These are phyloP conservation scores for Troilus luridus DNA, from an alignment of 2,888 invertebrate species.

Conservation along the genomic window DNA sequence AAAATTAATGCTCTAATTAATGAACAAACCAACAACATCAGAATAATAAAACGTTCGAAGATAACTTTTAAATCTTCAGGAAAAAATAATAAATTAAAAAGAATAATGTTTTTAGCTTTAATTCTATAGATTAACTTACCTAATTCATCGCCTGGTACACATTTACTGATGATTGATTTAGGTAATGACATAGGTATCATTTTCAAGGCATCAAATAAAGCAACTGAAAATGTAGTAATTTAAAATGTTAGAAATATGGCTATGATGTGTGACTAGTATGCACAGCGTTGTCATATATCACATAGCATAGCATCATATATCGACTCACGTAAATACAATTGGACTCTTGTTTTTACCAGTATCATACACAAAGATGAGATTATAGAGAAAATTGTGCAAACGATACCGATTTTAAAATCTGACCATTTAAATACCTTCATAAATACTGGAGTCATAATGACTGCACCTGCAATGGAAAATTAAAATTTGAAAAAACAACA, in stretches of 20 bases:
- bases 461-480: slow-evolving; percentile 5
- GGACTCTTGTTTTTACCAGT: neutral
- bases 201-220: neutral
- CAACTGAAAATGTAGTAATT: neutral
- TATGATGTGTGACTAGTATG: neutral
- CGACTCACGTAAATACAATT: slow-evolving; percentile 22
- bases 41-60: no score
- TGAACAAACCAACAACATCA: no score
- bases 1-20: no score
- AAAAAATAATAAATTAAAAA: neutral
- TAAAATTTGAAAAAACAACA: neutral
- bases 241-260: neutral
- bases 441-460: slow-evolving; percentile 19
- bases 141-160: slow-evolving; percentile 11
- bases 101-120: neutral
- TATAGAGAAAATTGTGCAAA: neutral
- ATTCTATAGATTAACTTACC: neutral
- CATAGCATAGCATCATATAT: neutral
- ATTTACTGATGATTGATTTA: slow-evolving; percentile 41
- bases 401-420: slow-evolving; percentile 20
- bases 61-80: no score
- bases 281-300: neutral
- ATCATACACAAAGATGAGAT: neutral
- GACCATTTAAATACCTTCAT: slow-evolving; percentile 29
- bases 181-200: slow-evolving; percentile 19